Conservation (phyloP, 92 coral and sea anemone species). For the Parazoanthus darwini region DNA sequence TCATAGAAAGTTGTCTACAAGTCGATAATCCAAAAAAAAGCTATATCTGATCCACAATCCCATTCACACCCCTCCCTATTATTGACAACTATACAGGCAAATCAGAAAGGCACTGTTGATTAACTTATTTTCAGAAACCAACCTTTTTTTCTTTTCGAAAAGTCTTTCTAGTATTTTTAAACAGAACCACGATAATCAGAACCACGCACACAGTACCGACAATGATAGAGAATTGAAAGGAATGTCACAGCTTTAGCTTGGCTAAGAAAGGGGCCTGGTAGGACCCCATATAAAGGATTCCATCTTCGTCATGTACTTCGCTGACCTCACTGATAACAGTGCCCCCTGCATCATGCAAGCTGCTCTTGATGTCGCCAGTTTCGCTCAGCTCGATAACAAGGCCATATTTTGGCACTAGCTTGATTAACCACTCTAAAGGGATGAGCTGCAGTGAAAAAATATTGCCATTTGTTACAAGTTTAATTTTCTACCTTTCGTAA, state of each 20-base stretch:
- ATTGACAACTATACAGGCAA: no score
- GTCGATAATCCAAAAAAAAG: no score
- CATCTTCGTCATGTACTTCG: conserved; percentile 85
- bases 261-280: conserved; percentile 58
- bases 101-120: not conserved
- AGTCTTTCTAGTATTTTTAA: not conserved
- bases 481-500: no score
- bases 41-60: no score
- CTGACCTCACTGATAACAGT: conserved; percentile 58
- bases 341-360: conserved; percentile 75
- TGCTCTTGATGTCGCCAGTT: conserved; percentile 62
- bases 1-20: no score
- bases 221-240: not conserved
- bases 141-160: not conserved
- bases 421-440: conserved; percentile 48
- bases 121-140: not conserved
- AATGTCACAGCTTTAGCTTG: conserved; percentile 53
- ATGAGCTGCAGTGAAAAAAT: conserved; percentile 36
- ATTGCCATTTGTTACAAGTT: not conserved
- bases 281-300: conserved; percentile 66
- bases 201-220: not conserved
- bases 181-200: no score
- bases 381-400: conserved; percentile 74
- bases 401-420: conserved; percentile 54
- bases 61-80: no score